Evolutionary conservation across 2,888 invertebrate genomes (phyloP), one percentile per base, ranked within the genome.

Genomic region (Urechis unicinctus): DNA sequence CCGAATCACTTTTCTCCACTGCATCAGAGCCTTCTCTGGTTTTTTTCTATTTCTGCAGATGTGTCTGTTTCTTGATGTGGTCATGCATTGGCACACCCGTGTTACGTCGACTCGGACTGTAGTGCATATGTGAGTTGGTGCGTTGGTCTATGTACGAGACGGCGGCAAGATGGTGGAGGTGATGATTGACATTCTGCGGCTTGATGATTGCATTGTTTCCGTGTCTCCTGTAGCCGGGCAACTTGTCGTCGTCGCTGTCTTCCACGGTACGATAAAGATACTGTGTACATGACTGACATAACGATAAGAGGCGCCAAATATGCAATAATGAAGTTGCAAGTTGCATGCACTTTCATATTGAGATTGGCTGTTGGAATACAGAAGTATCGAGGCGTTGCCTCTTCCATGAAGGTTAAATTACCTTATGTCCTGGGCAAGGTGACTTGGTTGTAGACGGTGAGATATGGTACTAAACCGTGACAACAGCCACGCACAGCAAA

Each of bases 191-290:
- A 17, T 17, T 36, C 36, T 36, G 9, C 36, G 17, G 9, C 17
- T 36, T 36, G 36, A 17, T 36, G 17, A 13, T 17, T 17, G 17
- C 17, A 13, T 36, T 36, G 36, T 17, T 9, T 9, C 9, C 9
- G 9, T 36, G 9, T 9, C 17, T 22, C 45, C 22, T 45, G 13
- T 45, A 6, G 45, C 17, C 6, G 13, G 22, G 45, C 45, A 22
- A 9, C 13, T 21, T 9, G 45, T 22, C 45, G 6, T 22, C 45
- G 45, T 22, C 45, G n/a, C n/a, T n/a, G 17, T 6, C 45, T 85
- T 69, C 91, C 91, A 92, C 42, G 93, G 79, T 0, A 88, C 87
- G 26, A 89, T 83, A 2, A 90, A 91, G 55, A 93, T 91, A 68
- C 87, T 36, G 88, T 87, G 74, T 93, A 93, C 36, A 91, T 80